Evolutionary conservation across 2,113 vertebrate species (phyloP).

Genomic region (Lycaon pictus): DNA sequence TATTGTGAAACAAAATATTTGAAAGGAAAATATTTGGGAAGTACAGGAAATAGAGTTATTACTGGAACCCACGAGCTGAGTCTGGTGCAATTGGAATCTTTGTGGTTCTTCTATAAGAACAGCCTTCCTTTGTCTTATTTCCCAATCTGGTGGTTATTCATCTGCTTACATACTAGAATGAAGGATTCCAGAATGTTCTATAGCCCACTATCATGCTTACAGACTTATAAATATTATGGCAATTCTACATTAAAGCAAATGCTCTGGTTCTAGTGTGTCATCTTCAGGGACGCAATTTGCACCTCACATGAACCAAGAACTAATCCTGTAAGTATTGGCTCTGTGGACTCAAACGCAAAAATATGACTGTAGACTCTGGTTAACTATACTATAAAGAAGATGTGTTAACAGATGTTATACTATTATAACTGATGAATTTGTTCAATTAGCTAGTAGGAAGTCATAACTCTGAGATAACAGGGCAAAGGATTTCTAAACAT

Average conservation of each 20-base stretch:
- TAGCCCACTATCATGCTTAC: neutral
- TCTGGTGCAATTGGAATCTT: neutral
- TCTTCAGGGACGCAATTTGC: neutral
- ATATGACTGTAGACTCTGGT: neutral
- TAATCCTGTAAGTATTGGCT: neutral
- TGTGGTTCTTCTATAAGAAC: neutral
- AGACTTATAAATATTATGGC: neutral
- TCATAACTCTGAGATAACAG: neutral
- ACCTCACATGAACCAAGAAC: neutral
- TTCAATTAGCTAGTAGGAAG: neutral
- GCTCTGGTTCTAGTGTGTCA: neutral
- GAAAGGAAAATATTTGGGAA: conserved; percentile 15
- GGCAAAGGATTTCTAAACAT: neutral
- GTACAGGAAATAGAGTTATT: neutral
- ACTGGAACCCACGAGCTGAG: neutral
- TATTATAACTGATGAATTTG: neutral
- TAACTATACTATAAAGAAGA: neutral
- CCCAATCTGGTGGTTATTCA: neutral
- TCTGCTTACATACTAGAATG: neutral
- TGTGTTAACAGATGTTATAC: neutral
- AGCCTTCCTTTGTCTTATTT: neutral
- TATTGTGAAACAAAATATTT: neutral
- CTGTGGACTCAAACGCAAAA: neutral
- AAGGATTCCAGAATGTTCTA: neutral
- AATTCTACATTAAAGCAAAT: neutral